phyloP scores from a whole-genome alignment of 2,113 vertebrate genomes.

The Xenopus borealis region DNA sequence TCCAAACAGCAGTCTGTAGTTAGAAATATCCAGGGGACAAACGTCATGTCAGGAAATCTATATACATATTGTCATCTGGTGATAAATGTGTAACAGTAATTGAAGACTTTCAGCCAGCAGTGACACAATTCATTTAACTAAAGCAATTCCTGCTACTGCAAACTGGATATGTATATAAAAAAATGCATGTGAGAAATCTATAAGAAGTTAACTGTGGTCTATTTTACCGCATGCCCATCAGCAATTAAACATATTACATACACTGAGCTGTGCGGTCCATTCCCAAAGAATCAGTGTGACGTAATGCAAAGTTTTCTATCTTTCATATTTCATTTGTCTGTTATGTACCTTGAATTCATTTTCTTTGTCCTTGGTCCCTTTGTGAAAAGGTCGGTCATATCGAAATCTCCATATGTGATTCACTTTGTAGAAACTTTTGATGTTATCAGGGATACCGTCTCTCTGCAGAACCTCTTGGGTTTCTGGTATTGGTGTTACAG shows the following conservation, averaged over 20 bases:
- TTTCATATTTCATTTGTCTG: too few species aligned
- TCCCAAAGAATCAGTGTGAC: too few species aligned
- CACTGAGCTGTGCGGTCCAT: neutral
- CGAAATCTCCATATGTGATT: conserved; percentile 98
- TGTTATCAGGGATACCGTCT: conserved; percentile 93
- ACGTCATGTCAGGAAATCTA: conserved; percentile 15
- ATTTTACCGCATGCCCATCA: conserved; percentile 7
- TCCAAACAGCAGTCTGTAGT: conserved; percentile 17
- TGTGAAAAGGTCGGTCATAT: conserved; percentile 96
- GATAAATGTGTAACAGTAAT: conserved; percentile 31
- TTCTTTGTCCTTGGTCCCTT: conserved; percentile 96
- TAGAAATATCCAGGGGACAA: conserved; percentile 26
- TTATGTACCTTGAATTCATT: conserved; percentile 94
- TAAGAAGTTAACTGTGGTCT: too few species aligned
- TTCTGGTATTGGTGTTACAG: conserved; percentile 94
- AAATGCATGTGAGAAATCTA: too few species aligned
- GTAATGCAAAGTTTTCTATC: too few species aligned
- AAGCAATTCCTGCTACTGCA: too few species aligned
- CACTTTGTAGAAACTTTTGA: conserved; percentile 98
- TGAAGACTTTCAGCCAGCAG: neutral
- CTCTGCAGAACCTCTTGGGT: conserved; percentile 93
- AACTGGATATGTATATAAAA: too few species aligned
- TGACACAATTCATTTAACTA: too few species aligned
- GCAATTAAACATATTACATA: conserved; percentile 12
- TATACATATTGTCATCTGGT: conserved; percentile 24